Percentiles rank a stretch among this genome's conserved stretches.
Conservation (phyloP, 2,113 vertebrate genomes). For the Ariopsis seemanni region DNA sequence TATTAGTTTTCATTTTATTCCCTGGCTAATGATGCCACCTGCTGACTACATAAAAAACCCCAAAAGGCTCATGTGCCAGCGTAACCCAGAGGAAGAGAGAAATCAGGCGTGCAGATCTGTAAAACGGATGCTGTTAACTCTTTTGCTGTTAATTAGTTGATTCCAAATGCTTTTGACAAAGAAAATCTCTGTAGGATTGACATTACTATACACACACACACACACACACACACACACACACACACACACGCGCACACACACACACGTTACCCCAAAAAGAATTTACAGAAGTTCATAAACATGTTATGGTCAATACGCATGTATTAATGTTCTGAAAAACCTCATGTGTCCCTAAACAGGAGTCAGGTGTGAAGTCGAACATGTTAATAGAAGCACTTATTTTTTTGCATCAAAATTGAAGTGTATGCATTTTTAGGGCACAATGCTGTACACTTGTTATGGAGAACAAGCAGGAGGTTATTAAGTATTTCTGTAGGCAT, state of each 20-base stretch:
- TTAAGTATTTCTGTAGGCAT: neutral
- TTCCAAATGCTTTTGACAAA: neutral
- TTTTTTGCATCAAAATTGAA: neutral
- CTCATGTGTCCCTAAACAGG: neutral
- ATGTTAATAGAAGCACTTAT: neutral
- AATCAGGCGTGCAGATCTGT: conserved; percentile 53
- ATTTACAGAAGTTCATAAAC: conserved; percentile 8
- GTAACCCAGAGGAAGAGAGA: conserved; percentile 60
- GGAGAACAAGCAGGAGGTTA: neutral
- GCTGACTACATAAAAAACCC: conserved; percentile 76
- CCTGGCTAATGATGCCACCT: conserved; percentile 82
- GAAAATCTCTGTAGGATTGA: neutral
- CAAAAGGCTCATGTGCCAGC: conserved; percentile 56
- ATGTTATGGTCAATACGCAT: neutral
- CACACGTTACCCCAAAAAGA: neutral
- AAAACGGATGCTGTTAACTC: conserved; percentile 62
- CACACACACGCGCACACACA: no score
- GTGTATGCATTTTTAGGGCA: neutral
- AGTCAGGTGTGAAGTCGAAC: neutral
- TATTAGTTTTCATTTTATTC: conserved; percentile 76
- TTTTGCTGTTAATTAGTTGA: conserved; percentile 10
- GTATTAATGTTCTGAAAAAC: neutral
- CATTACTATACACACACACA: neutral
- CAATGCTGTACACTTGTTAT: no score
- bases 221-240: no score